Percentiles rank a stretch among this genome's conserved stretches.
phyloP scores from a whole-genome alignment of 2,888 invertebrate genomes.

The Cosmia trapezina region DNA sequence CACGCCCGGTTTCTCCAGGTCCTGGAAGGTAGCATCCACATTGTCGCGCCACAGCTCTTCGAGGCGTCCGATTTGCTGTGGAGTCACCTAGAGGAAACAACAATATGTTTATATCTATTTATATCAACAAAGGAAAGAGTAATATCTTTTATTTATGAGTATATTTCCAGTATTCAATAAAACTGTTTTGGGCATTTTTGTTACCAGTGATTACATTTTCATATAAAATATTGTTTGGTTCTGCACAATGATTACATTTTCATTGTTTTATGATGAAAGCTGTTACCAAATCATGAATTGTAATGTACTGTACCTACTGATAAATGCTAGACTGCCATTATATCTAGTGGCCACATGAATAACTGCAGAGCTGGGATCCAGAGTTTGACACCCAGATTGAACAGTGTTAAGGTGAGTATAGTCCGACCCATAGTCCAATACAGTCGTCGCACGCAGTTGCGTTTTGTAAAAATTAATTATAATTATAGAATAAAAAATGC shows the following conservation, averaged over 20 bases:
- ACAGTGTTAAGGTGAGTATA: neutral
- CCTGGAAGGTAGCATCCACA: constrained; percentile 99
- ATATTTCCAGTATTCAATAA: constrained; percentile 7
- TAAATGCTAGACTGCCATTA: neutral
- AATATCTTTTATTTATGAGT: neutral
- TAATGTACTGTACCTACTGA: neutral
- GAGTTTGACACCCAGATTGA: neutral
- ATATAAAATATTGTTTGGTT: neutral
- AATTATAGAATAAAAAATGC: too few species aligned
- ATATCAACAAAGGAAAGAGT: neutral
- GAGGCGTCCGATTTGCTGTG: constrained; percentile 98
- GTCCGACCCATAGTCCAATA: too few species aligned
- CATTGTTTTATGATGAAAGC: neutral
- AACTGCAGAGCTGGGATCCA: neutral
- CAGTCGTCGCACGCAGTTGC: too few species aligned
- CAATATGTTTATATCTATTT: neutral
- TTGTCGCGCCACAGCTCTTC: constrained; percentile 99
- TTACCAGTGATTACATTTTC: neutral
- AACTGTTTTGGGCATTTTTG: neutral
- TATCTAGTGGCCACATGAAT: neutral
- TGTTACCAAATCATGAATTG: neutral
- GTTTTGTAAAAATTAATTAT: too few species aligned
- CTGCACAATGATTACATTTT: neutral
- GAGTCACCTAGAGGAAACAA: constrained; percentile 92
- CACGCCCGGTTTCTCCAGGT: constrained; percentile 99